phyloP scores from a whole-genome alignment of 2,113 vertebrate genomes.

The Ornithorhynchus anatinus region DNA sequence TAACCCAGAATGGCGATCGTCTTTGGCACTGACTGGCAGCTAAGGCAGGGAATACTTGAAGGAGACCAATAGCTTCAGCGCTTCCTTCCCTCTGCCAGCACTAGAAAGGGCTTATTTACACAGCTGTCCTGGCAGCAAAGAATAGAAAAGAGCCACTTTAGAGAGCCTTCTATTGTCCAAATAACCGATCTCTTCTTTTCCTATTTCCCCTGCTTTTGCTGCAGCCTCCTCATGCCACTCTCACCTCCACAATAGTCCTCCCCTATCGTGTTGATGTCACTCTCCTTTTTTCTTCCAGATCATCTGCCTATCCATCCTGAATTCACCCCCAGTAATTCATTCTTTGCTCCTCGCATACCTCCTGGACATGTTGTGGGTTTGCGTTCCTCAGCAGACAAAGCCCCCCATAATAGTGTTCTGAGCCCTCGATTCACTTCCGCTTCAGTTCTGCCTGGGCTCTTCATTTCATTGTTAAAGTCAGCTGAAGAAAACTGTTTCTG shows the following conservation, averaged over 20 bases:
- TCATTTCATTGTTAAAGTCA: constrained; percentile 33
- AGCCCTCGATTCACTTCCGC: constrained; percentile 32
- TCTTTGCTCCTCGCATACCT: constrained; percentile 1
- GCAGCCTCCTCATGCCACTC: not conserved
- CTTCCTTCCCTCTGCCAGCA: not conserved
- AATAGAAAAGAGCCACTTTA: not conserved
- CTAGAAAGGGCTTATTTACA: constrained; percentile 27
- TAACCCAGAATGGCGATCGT: constrained; percentile 14
- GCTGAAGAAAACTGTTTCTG: constrained; percentile 50
- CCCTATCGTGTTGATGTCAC: not conserved
- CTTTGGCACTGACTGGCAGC: not conserved
- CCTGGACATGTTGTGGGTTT: constrained; percentile 5
- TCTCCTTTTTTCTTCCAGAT: not conserved
- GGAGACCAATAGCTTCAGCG: not conserved
- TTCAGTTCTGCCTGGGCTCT: constrained; percentile 37
- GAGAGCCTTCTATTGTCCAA: not conserved
- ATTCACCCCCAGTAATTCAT: not conserved
- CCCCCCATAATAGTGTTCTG: constrained; percentile 35
- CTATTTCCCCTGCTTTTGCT: not conserved
- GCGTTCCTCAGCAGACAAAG: constrained; percentile 33
- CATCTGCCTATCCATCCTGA: not conserved
- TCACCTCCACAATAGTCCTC: not conserved
- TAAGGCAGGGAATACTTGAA: not conserved
- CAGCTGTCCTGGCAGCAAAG: constrained; percentile 33
- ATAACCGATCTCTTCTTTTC: not conserved